Evolutionary conservation across 1,140 invertebrate species (phyloP).

Genomic region (Microplitis demolitor): DNA sequence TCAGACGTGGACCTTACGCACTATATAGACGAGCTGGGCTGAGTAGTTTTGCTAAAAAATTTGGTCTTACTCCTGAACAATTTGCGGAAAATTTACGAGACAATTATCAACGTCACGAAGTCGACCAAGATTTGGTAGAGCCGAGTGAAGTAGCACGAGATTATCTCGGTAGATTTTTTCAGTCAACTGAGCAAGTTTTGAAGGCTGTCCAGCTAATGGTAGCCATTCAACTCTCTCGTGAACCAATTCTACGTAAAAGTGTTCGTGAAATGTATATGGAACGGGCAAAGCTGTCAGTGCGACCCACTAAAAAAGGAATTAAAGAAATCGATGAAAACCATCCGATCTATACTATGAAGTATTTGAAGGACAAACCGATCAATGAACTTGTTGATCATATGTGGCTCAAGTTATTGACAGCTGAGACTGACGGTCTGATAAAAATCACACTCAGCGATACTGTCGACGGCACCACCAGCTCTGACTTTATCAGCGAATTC

Average conservation of each 20-base stretch:
- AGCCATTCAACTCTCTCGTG: slow-evolving; percentile 88
- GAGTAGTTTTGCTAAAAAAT: slow-evolving; percentile 85
- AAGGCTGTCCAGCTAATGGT: slow-evolving; percentile 93
- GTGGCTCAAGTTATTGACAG: slow-evolving; percentile 83
- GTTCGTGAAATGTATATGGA: slow-evolving; percentile 91
- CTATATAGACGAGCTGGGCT: slow-evolving; percentile 85
- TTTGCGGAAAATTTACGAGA: slow-evolving; percentile 97
- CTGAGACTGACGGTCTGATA: slow-evolving; percentile 83
- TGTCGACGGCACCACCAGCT: slow-evolving; percentile 77
- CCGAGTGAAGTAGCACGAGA: slow-evolving; percentile 81
- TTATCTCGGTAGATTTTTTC: slow-evolving; percentile 65
- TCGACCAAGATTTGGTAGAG: slow-evolving; percentile 86
- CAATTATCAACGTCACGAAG: slow-evolving; percentile 95
- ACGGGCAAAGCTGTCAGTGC: slow-evolving; percentile 80
- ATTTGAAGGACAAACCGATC: slow-evolving; percentile 94
- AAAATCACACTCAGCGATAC: slow-evolving; percentile 74
- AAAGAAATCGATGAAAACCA: slow-evolving; percentile 96
- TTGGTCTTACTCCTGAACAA: slow-evolving; percentile 94
- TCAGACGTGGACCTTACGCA: slow-evolving; percentile 83
- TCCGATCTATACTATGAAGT: slow-evolving; percentile 87
- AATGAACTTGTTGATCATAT: slow-evolving; percentile 87
- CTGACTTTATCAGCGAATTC: slow-evolving; percentile 86
- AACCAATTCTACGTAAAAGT: slow-evolving; percentile 86
- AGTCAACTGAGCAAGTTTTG: slow-evolving; percentile 77
- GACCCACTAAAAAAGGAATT: slow-evolving; percentile 88